Base-by-base conservation (phyloP, 2,797 vertebrate genomes). In the Platalea minor region DNA sequence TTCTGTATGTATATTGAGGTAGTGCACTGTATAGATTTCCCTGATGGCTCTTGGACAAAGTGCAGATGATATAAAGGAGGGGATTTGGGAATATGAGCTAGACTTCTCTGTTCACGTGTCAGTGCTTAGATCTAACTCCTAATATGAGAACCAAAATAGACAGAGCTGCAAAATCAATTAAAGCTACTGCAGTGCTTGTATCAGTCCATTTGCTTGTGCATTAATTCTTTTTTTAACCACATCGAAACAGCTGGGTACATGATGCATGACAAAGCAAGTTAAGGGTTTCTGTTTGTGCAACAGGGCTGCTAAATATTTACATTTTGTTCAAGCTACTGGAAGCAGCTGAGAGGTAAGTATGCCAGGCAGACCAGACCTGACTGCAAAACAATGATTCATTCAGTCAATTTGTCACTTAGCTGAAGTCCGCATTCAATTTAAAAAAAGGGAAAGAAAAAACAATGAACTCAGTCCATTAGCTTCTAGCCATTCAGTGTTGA, bases 201-300 rank as follows among this genome's bases (percentile, higher is more conserved):
- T 80, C 18, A 70, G 48, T 65, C 20, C 35, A 37, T 88, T 91
- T 85, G 18, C 33, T 91, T 90, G 35, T 88, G 31, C 51, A 63
- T 85, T 81, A 85, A 53, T 85, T 90, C 53, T 75, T 78, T 81
- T 65, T 84, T 72, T 91, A 73, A 75, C 65, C 46, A 73, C 17
- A 33, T 16, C 15, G 69, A 86, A 86, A 25, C 69, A 59, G 25
- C 79, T 90, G 85, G n/a, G 21, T 61, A 46, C 25, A 21, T 10
- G 65, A 43, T 56, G 45, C n/a, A 37, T 65, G 41, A 59, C 33
- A 87, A 78, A 95, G 41, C 26, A 86, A 86, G 59, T 20, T 18
- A 84, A 82, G 13, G 18, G 48, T 86, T 91, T 93, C 70, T 88
- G n/a, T 86, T 95, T 95, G 69, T 80, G 65, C 53, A 81, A 68